Base-by-base conservation (phyloP, 2,888 invertebrate species). In the Sminthurinus aureus region DNA sequence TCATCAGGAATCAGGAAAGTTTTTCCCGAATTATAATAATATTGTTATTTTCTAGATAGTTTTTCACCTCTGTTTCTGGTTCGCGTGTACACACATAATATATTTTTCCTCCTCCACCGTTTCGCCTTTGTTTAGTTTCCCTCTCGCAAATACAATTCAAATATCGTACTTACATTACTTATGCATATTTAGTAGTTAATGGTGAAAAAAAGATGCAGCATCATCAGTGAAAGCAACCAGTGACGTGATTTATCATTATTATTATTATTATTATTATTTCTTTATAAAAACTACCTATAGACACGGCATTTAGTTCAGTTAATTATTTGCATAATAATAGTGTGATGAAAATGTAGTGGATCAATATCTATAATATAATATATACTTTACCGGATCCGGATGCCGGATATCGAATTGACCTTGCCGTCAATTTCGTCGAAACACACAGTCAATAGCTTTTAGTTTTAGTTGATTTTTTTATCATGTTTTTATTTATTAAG, bases 171-270 rank as follows among this genome's bases (percentile, higher is more conserved):
- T 38, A 38, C 38, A 6, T 38, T 38, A 38, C 38, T 38, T 38
- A 38, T 38, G 6, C 6, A 38, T 38, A 38, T 38, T 38, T 38
- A 38, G 3, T 38, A 38, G 1, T 38, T 38, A 38, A 38, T 38
- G 6, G 38, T 38, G 38, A 38, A 38, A 38, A 38, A 38, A 38
- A 38, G 38, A 38, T 38, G 38, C 38, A 38, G 38, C 38, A 38
- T 38, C 38, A 38, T n/a, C 22, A 15, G 69, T 22, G 69, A 69
- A 69, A 69, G 13, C 69, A 69, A 69, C 69, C 69, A 69, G 69
- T 69, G 69, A 69, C 18, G 69, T 69, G 69, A 69, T 69, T 69
- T 69, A n/a, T 38, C 6, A 38, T n/a, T n/a, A n/a, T n/a, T 38
- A 38, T 38, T 4, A 6, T 4, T 38, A 38, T 38, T 38, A 38